Percentiles rank a stretch among this genome's conserved stretches.
These are phyloP conservation scores for Tethya wilhelma DNA, from an alignment of 37 sponge, comb jelly and placozoan genomes.

Conservation along the genomic window DNA sequence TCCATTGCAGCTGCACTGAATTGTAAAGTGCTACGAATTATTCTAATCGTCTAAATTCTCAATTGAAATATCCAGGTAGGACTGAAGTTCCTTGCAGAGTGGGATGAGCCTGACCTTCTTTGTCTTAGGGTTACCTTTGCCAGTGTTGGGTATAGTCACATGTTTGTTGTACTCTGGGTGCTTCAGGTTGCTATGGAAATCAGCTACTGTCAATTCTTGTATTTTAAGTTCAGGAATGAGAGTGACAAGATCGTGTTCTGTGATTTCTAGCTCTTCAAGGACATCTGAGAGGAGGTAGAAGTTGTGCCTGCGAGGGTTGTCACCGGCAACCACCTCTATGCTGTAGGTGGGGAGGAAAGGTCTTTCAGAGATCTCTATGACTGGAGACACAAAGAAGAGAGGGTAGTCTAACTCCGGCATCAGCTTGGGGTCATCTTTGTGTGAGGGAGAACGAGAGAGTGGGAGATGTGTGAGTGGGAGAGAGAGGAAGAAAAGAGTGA, in stretches of 20 bases:
- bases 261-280: constrained; percentile 3
- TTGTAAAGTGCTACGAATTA: no score
- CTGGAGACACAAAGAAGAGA: constrained; percentile 52
- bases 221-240: neutral
- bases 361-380: constrained; percentile 56
- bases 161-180: neutral
- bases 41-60: constrained; percentile 64
- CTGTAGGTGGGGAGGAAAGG: constrained; percentile 62
- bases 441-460: no score
- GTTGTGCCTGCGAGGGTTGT: constrained; percentile 64
- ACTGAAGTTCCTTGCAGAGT: constrained; percentile 28
- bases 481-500: no score
- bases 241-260: constrained; percentile 15
- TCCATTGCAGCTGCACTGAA: no score
- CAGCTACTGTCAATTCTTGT: constrained; percentile 35
- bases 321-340: constrained; percentile 35
- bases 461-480: no score
- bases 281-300: constrained; percentile 71
- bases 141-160: neutral
- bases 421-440: constrained; percentile 1
- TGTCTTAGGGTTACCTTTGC: constrained; percentile 13
- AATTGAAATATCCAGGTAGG: constrained; percentile 39
- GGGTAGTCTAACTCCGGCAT: constrained; percentile 63
- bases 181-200: constrained; percentile 43
- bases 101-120: constrained; percentile 60